A percentile compares a stretch with the other conserved stretches of the same genome.
These are phyloP conservation scores for Acanthochromis polyacanthus DNA, from an alignment of 2,113 vertebrate genomes.

Conservation along the genomic window DNA sequence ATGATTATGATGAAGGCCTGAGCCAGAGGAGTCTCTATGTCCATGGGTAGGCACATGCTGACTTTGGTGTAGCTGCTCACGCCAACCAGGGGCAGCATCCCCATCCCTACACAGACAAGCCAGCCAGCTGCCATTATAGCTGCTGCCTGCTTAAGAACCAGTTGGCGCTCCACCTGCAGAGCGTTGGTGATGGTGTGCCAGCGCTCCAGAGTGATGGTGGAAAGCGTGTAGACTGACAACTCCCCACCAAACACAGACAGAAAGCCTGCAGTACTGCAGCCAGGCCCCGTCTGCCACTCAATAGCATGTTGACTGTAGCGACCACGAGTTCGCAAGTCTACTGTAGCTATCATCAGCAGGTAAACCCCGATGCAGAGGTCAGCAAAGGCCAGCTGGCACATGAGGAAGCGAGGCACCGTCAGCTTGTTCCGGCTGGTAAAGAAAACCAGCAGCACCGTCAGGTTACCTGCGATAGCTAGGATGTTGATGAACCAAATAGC, in stretches of 20 bases:
- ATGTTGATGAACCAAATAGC: conserved; percentile 94
- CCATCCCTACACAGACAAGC: conserved; percentile 88
- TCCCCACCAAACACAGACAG: conserved; percentile 94
- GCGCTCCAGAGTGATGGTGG: conserved; percentile 91
- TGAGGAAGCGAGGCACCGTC: conserved; percentile 92
- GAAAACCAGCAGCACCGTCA: conserved; percentile 90
- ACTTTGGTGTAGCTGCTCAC: conserved; percentile 95
- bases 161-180: conserved; percentile 89
- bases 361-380: conserved; percentile 96
- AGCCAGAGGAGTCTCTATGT: conserved; percentile 87
- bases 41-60: conserved; percentile 96
- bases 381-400: conserved; percentile 94
- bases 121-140: conserved; percentile 90
- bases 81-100: conserved; percentile 89
- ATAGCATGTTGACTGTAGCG: conserved; percentile 94
- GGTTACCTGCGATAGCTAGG: conserved; percentile 91
- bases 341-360: conserved; percentile 91
- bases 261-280: conserved; percentile 91
- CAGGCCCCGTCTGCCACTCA: conserved; percentile 94
- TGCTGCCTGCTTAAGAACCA: conserved; percentile 87
- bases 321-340: conserved; percentile 89
- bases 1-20: conserved; percentile 89
- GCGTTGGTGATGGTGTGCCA: conserved; percentile 94
- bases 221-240: conserved; percentile 91
- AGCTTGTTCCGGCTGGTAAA: conserved; percentile 92